phyloP scores from a whole-genome alignment of 2,113 vertebrate species.

The Thunnus thynnus region DNA sequence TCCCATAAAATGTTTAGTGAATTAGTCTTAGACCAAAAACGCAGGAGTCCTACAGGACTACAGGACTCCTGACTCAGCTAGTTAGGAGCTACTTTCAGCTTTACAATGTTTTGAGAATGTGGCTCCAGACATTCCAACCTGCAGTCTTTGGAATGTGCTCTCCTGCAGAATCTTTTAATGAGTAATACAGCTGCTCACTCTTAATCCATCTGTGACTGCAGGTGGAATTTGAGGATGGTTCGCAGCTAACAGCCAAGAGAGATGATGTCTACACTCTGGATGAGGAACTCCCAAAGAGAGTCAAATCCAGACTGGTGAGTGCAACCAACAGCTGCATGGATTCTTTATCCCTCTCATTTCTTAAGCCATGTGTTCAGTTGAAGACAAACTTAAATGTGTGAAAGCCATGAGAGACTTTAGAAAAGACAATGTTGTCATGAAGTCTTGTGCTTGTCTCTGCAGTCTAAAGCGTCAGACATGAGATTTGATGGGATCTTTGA shows the following conservation, averaged over 20 bases:
- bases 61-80: too few relatives aligned
- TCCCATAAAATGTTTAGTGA: too few relatives aligned
- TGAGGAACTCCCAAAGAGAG: constrained; percentile 98
- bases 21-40: too few relatives aligned
- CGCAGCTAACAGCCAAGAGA: constrained; percentile 95
- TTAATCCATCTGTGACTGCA: constrained; percentile 54
- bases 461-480: constrained; percentile 99
- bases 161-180: background rate
- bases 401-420: background rate
- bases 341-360: too few relatives aligned
- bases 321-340: too few relatives aligned
- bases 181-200: background rate
- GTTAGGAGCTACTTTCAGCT: too few relatives aligned
- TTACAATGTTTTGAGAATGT: too few relatives aligned
- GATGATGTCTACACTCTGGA: constrained; percentile 97
- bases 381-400: background rate
- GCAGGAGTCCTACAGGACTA: too few relatives aligned
- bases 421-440: background rate
- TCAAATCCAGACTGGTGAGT: constrained; percentile 95
- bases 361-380: background rate
- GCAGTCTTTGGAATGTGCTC: background rate
- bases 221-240: constrained; percentile 99
- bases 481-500: constrained; percentile 98
- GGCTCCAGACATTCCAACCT: background rate
- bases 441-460: constrained; percentile 43